Evolutionary conservation across 2,113 vertebrate species (phyloP), one percentile per base, ranked within the genome.

Genomic region (Atlantisia rogersi): DNA sequence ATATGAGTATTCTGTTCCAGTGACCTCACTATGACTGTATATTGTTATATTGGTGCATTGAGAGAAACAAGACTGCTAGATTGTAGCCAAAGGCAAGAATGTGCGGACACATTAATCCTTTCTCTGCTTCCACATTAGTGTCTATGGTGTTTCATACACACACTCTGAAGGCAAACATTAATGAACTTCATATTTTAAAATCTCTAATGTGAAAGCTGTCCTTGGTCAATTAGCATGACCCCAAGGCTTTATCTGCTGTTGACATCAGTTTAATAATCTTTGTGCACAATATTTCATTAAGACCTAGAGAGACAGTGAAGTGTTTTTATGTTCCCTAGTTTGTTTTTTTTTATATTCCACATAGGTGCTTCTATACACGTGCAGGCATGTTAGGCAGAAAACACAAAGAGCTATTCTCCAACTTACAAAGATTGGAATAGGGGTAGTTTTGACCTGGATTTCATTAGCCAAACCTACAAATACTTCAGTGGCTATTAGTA

Each of bases 141-240:
- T 26, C 70, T 26, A 13, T 8, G 55, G 4, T 42, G 52, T 73
- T 46, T 77, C 60, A 63, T 62, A 55, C 28, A 40, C 59, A 76
- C 48, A 68, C 37, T 75, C 65, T 78, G 68, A 74, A 82, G 44
- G 56, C 35, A 81, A 90, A 40, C 20, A 53, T 69, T 88, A 84
- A 94, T 76, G 60, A 93, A 78, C 31, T 94, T 79, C 50, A 24
- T 55, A 40, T 74, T 92, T 88, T 84, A 81, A 88, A 86, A 28
- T 59, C 40, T 65, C 78, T 70, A 48, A 52, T 1, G 2, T 46
- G 56, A 88, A 92, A 81, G 46, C 31, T 59, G 37, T 62, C 39
- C 32, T 80, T 84, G 79, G 76, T 92, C 87, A 90, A 70, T 64
- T 70, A 67, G 50, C 82, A 68, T 39, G 37, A 94, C 44, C 55